Percentiles rank a stretch among this genome's conserved stretches.
Evolutionary conservation across 92 coral and sea anemone species (phyloP).

Genomic region (Porites lobata): DNA sequence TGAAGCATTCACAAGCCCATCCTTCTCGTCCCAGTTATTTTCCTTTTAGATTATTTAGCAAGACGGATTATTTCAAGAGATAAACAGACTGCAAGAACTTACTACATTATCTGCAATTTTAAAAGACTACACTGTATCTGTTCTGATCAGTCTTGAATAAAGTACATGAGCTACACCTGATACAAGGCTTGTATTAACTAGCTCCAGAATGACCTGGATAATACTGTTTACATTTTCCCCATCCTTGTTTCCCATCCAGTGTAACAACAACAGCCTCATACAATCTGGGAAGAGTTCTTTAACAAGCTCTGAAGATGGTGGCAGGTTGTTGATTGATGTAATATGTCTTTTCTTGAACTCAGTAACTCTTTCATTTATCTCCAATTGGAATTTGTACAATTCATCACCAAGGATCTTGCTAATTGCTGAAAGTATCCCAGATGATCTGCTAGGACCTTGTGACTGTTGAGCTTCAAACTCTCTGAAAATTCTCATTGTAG

Average conservation of each 20-base stretch:
- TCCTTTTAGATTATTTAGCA: too few relatives aligned
- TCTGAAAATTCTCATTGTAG: slow-evolving; percentile 19
- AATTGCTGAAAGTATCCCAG: slow-evolving; percentile 20
- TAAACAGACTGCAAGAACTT: slow-evolving; percentile 87
- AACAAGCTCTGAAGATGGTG: slow-evolving; percentile 76
- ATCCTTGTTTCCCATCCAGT: slow-evolving; percentile 78
- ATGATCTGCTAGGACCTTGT: background rate
- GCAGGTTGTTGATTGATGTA: slow-evolving; percentile 82
- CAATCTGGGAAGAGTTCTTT: slow-evolving; percentile 83
- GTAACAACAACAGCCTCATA: slow-evolving; percentile 79
- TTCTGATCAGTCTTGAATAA: slow-evolving; percentile 83
- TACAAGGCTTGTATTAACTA: slow-evolving; percentile 87
- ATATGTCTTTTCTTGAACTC: slow-evolving; percentile 87
- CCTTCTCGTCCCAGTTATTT: too few relatives aligned
- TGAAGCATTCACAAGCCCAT: too few relatives aligned
- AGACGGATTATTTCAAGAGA: background rate
- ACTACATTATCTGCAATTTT: slow-evolving; percentile 48
- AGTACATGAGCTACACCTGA: slow-evolving; percentile 97
- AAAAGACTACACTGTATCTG: slow-evolving; percentile 76
- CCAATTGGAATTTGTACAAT: slow-evolving; percentile 67
- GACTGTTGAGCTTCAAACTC: slow-evolving; percentile 38
- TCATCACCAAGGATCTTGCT: slow-evolving; percentile 83
- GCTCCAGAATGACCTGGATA: slow-evolving; percentile 88
- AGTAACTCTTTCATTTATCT: slow-evolving; percentile 71
- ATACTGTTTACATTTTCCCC: slow-evolving; percentile 19